These are phyloP conservation scores for Nomada goodeniana DNA, from an alignment of 2,888 invertebrate genomes.

Conservation along the genomic window DNA sequence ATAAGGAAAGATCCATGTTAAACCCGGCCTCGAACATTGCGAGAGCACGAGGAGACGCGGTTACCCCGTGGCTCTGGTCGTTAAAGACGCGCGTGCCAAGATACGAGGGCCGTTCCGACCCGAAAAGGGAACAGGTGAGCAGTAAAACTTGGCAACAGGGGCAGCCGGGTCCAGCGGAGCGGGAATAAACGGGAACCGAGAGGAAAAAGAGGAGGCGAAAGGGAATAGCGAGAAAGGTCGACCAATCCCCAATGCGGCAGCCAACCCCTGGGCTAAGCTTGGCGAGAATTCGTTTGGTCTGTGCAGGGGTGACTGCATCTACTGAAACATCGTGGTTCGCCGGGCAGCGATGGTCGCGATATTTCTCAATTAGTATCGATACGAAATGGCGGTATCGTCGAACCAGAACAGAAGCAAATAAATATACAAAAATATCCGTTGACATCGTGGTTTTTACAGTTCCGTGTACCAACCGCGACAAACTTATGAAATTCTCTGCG, in stretches of 20 bases:
- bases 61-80: neutral
- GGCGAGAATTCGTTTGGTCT: slow-evolving; percentile 71
- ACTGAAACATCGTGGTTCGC: slow-evolving; percentile 26
- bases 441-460: too few species aligned
- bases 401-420: too few species aligned
- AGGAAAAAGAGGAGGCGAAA: slow-evolving; percentile 26
- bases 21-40: slow-evolving; percentile 18
- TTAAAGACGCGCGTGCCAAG: slow-evolving; percentile 30
- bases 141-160: slow-evolving; percentile 57
- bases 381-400: too few species aligned
- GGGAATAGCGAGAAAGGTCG: slow-evolving; percentile 39
- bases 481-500: too few species aligned
- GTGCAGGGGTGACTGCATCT: slow-evolving; percentile 69
- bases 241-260: slow-evolving; percentile 64
- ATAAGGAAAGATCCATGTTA: slow-evolving; percentile 44
- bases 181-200: slow-evolving; percentile 15
- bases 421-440: too few species aligned
- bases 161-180: slow-evolving; percentile 37
- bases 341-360: neutral
- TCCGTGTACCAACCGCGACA: too few species aligned
- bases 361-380: too few species aligned
- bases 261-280: slow-evolving; percentile 73
- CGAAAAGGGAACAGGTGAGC: slow-evolving; percentile 58
- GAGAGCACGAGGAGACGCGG: neutral
- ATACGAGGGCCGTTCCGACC: slow-evolving; percentile 26